Percentiles rank a stretch among this genome's conserved stretches.
phyloP scores from a whole-genome alignment of 2,888 invertebrate species.

The Tenthredo distinguenda region DNA sequence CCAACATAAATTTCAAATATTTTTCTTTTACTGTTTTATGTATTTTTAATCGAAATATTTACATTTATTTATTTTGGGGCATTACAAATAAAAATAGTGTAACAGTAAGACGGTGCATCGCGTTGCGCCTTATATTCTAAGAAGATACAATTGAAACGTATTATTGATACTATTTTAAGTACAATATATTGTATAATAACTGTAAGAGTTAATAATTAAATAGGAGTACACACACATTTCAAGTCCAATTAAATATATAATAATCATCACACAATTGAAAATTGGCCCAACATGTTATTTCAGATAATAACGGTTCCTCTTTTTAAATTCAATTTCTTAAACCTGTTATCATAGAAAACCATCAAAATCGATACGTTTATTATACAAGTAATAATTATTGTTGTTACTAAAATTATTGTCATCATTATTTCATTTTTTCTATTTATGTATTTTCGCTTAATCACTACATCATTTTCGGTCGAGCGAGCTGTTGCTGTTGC shows the following conservation, averaged over 20 bases:
- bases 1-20: too few relatives aligned
- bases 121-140: constrained; percentile 53
- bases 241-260: constrained; percentile 61
- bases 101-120: constrained; percentile 58
- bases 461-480: neutral
- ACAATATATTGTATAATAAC: constrained; percentile 46
- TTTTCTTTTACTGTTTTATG: constrained; percentile 31
- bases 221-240: constrained; percentile 60
- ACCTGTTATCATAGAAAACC: neutral
- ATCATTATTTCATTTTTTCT: neutral
- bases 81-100: constrained; percentile 64
- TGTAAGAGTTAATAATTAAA: constrained; percentile 61
- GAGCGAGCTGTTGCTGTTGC: neutral
- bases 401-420: neutral
- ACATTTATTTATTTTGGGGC: constrained; percentile 63
- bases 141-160: constrained; percentile 50
- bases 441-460: neutral
- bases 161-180: constrained; percentile 46
- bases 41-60: constrained; percentile 69
- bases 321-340: neutral
- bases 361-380: neutral
- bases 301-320: constrained; percentile 1
- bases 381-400: neutral
- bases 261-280: constrained; percentile 48
- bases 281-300: constrained; percentile 17